These are phyloP conservation scores for Cyprinella venusta DNA, from an alignment of 2,797 vertebrate genomes.

Conservation along the genomic window DNA sequence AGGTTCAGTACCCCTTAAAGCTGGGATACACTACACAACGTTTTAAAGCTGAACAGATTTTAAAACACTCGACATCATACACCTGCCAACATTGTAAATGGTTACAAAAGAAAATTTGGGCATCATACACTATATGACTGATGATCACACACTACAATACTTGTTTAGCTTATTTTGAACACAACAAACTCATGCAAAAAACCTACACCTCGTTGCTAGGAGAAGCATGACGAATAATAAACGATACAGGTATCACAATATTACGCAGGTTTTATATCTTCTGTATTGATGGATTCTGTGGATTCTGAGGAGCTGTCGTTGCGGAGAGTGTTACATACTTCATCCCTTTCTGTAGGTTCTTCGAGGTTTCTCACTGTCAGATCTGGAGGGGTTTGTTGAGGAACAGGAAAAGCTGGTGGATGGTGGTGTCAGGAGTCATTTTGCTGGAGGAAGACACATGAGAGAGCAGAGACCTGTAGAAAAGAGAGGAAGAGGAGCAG, in stretches of 20 bases:
- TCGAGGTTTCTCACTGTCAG: constrained; percentile 78
- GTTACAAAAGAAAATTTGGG: neutral
- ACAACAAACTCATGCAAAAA: neutral
- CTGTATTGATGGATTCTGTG: neutral
- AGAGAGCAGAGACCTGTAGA: constrained; percentile 33
- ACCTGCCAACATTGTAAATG: neutral
- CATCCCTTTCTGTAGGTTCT: constrained; percentile 74
- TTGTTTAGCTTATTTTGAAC: neutral
- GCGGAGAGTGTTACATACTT: neutral
- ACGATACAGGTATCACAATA: neutral
- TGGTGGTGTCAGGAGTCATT: constrained; percentile 58
- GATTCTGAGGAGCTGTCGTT: neutral
- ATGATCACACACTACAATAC: neutral
- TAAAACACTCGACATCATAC: neutral
- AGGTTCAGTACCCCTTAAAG: neutral
- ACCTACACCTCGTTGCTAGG: neutral
- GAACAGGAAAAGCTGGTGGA: constrained; percentile 85
- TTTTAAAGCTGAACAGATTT: neutral
- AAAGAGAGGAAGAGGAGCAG: constrained; percentile 70
- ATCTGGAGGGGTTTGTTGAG: constrained; percentile 85
- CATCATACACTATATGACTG: neutral
- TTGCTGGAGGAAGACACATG: constrained; percentile 54
- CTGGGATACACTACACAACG: neutral
- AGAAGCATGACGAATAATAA: neutral
- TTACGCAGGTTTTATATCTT: neutral